Evolutionary conservation across 2,888 invertebrate genomes (phyloP), one percentile per base, ranked within the genome.

Genomic region (Polymixis flavicincta): DNA sequence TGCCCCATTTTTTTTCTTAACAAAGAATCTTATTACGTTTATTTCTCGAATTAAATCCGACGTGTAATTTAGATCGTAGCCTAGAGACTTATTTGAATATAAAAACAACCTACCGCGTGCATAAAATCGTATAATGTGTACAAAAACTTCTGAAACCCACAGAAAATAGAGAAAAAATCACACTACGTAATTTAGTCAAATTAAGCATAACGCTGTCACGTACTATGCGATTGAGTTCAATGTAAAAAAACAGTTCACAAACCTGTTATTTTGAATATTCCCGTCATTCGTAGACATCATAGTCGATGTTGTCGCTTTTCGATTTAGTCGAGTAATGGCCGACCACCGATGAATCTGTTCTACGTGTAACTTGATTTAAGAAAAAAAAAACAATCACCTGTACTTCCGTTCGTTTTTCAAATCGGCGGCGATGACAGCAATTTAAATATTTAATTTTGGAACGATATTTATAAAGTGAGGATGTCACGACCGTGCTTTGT

Each of bases 201-300:
- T 94, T 94, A 91, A 92, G 90, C 92, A 89, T 93, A 90, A 90
- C 90, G 89, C 85, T 93, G 94, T 94, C 95, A 95, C 94, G 95
- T 95, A 93, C 87, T 79, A 83, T 81, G 82, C 87, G 90, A 92
- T 92, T 91, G 90, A 89, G 82, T 85, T 76, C 70, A 79, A 78
- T 85, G 87, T 71, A 74, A 87, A 87, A 90, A 93, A 92, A 92
- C 67, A 82, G 85, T 71, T 83, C 76, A 81, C 71, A 89, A 84
- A 89, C 86, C 81, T 78, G 86, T 85, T 85, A 85, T 80, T 82
- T 83, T 87, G 84, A 85, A 84, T 85, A 88, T 78, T 77, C 70
- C 50, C 74, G 69, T 69, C 67, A 75, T 72, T 76, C 66, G 66
- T 76, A 69, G 63, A 52, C 72, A 64, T 80, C 42, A 54, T 70